Evolutionary conservation across 2,797 vertebrate genomes (phyloP), one percentile per base, ranked within the genome.

Genomic region (Bradypodion pumilum): DNA sequence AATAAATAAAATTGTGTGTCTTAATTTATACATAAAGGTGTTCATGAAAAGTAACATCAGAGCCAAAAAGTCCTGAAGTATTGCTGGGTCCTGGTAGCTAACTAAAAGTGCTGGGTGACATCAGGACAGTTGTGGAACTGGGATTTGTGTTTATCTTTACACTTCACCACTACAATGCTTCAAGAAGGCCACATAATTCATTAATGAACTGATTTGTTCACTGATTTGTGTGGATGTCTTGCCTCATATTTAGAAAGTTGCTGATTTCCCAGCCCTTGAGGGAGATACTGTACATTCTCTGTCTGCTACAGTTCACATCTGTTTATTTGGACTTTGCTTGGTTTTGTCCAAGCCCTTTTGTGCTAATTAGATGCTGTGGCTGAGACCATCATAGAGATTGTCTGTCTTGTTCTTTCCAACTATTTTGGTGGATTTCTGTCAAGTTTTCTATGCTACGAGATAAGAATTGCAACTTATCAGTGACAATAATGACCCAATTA

Each of bases 401-500:
- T 2, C 60, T 63, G 5, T 78, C 8, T 65, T n/a, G 3, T 44
- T 32, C 32, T 59, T 49, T 16, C 40, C 40, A 16, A n/a, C 70
- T 46, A 42, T 74, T 59, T 46, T 70, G 49, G 13, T 59, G 52
- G 65, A 7, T 68, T 29, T 44, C 37, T 76, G 40, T 27, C 46
- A 44, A 25, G 29, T 75, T 15, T 44, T 60, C 69, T 69, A 52
- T 25, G 25, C 56, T 40, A 21, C 74, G 60, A 63, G 70, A 27
- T 68, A 13, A 7, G 44, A 29, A 72, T 46, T 69, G 15, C 75
- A 80, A 75, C 19, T 60, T 25, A 75, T 75, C 46, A 75, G 49
- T 75, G 49, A 60, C 29, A 42, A 59, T 80, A 74, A 75, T 69
- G 49, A 81, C 35, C 69, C 32, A 68, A 74, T 80, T 56, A 9